Conservation (phyloP, 2,888 invertebrate genomes). For the Bombyx huttoni region DNA sequence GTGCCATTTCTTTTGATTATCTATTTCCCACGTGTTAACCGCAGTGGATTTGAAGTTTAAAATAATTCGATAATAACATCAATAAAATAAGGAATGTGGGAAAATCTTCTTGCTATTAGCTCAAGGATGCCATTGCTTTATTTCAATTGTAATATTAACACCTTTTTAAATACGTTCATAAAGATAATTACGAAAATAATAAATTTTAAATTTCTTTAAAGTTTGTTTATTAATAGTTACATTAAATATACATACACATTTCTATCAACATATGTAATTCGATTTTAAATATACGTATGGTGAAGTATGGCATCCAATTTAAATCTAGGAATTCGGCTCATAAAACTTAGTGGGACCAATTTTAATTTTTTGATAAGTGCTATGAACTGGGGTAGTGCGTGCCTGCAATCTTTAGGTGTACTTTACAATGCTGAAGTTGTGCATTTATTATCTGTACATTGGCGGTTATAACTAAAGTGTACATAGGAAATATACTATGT, state of each 20-base stretch:
- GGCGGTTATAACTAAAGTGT: conserved; percentile 59
- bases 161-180: too few relatives aligned
- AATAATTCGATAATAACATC: background rate
- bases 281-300: background rate
- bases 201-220: too few relatives aligned
- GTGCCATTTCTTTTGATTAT: background rate
- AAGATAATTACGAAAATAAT: too few relatives aligned
- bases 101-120: background rate
- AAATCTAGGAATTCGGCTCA: conserved; percentile 22
- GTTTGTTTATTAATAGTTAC: too few relatives aligned
- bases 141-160: background rate
- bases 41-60: conserved; percentile 45
- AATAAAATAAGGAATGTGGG: background rate
- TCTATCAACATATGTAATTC: too few relatives aligned
- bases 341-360: conserved; percentile 54
- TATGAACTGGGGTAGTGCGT: conserved; percentile 31
- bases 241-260: too few relatives aligned
- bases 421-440: conserved; percentile 70
- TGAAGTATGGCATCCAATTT: background rate
- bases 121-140: background rate
- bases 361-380: conserved; percentile 27
- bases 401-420: conserved; percentile 38
- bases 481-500: conserved; percentile 65
- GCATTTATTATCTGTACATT: conserved; percentile 71
- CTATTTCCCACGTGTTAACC: conserved; percentile 17